Base-by-base conservation (phyloP, 1,140 invertebrate species). In the Pseudobourletiella spinata region DNA sequence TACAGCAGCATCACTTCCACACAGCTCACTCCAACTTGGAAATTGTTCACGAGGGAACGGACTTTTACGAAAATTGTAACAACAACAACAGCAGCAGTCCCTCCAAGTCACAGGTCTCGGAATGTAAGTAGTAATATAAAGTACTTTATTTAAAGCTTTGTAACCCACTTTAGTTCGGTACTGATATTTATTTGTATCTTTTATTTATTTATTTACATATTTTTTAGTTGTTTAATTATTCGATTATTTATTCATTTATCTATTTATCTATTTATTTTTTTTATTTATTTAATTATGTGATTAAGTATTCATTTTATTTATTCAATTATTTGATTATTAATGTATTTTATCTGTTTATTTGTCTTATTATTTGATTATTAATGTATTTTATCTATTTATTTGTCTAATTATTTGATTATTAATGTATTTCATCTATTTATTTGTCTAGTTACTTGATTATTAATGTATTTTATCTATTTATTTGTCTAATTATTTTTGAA, bases 1-100 rank as follows among this genome's bases (percentile, higher is more conserved):
- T 94, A 70, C 91, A 93, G 72, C 90, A 94, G 73, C 91, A 93
- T 80, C 91, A 93, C 73, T 93, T 91, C 74, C 89, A 93, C 78
- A 87, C 87, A 15, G 79, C 87, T 2, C 87, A 86, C 2, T 77
- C 84, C 0, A 79, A 77, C 57, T 56, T 75, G n/a, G 71, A 72
- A 55, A 63, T 63, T 28, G 61, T 67, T 22, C 64, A 66, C 54
- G 68, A 68, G 43, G 61, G 61, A 2, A 51, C 55, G 24, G 51
- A 58, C n/a, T 16, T 26, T 18, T 16, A 24, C 22, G 61, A 63
- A 14, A 22, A 14, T 39, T n/a, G n/a, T n/a, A 4, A 8, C 26
- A 11, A 2, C 28, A 15, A 61, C 32, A 55, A 44, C 46, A 52
- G 16, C n/a, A 6, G 16, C 6, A 48, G 44, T 48, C 44, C 44